Evolutionary conservation across 2,888 invertebrate genomes (phyloP).

Genomic region (Megaustenia siamemsis): DNA sequence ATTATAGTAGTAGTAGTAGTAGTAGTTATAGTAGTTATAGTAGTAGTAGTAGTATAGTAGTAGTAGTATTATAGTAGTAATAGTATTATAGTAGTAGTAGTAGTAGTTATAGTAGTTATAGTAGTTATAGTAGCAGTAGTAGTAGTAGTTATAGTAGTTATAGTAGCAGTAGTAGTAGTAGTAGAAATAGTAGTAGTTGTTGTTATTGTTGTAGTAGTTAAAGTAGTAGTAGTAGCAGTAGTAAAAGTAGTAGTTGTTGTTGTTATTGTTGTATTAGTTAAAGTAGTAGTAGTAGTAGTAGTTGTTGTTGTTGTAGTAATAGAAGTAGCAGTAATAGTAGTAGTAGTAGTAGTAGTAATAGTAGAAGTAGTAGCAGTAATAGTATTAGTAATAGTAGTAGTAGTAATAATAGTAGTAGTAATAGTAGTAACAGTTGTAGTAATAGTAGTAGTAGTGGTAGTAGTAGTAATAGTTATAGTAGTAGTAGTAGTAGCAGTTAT

Average conservation of each 20-base stretch:
- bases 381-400: neutral
- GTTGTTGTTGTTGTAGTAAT: neutral
- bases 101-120: neutral
- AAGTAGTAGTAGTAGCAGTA: conserved; percentile 4
- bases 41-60: neutral
- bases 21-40: conserved; percentile 1
- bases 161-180: conserved; percentile 3
- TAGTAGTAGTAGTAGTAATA: neutral
- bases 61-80: neutral
- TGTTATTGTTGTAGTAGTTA: neutral
- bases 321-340: neutral
- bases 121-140: conserved; percentile 16
- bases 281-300: neutral
- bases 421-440: too few relatives aligned
- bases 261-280: neutral
- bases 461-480: too few relatives aligned
- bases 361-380: neutral
- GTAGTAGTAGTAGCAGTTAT: too few relatives aligned
- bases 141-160: conserved; percentile 3
- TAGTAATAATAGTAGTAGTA: neutral
- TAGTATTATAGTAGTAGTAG: neutral
- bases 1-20: conserved; percentile 19
- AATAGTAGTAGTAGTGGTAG: neutral
- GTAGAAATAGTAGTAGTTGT: neutral
- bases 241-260: neutral